These are phyloP conservation scores for Paratilapia polleni DNA, from an alignment of 2,113 vertebrate species.

Conservation along the genomic window DNA sequence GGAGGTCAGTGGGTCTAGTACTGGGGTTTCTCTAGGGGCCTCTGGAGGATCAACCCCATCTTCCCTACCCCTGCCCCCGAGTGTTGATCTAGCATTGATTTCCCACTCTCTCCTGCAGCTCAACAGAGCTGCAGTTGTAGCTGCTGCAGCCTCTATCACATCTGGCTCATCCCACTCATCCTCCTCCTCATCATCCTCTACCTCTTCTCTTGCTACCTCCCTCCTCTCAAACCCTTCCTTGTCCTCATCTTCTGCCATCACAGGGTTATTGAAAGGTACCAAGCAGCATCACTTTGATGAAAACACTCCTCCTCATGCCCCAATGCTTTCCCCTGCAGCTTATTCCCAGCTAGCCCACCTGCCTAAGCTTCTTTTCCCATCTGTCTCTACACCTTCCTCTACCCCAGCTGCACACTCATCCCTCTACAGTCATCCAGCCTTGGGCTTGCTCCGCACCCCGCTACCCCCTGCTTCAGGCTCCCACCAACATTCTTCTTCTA, in stretches of 20 bases:
- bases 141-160: slow-evolving; percentile 74
- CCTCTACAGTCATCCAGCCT: slow-evolving; percentile 73
- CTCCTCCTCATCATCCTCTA: slow-evolving; percentile 70
- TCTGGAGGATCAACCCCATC: slow-evolving; percentile 77
- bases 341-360: slow-evolving; percentile 82
- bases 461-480: slow-evolving; percentile 65
- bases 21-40: slow-evolving; percentile 63
- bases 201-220: slow-evolving; percentile 82
- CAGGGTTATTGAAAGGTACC: slow-evolving; percentile 77
- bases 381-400: slow-evolving; percentile 73
- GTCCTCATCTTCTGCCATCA: slow-evolving; percentile 81
- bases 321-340: slow-evolving; percentile 79
- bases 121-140: slow-evolving; percentile 80
- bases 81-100: slow-evolving; percentile 82
- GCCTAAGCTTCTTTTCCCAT: slow-evolving; percentile 82
- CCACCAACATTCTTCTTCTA: slow-evolving; percentile 66
- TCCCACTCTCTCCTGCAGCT: slow-evolving; percentile 84
- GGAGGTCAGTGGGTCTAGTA: slow-evolving; percentile 53
- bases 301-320: slow-evolving; percentile 81
- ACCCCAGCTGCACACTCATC: slow-evolving; percentile 75
- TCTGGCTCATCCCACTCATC: slow-evolving; percentile 67
- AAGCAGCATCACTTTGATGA: slow-evolving; percentile 84
- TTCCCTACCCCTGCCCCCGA: slow-evolving; percentile 80
- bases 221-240: slow-evolving; percentile 78
- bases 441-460: slow-evolving; percentile 72